These are phyloP conservation scores for Periophthalmodon schlosseri DNA, from an alignment of 2,113 vertebrate genomes.

Conservation along the genomic window DNA sequence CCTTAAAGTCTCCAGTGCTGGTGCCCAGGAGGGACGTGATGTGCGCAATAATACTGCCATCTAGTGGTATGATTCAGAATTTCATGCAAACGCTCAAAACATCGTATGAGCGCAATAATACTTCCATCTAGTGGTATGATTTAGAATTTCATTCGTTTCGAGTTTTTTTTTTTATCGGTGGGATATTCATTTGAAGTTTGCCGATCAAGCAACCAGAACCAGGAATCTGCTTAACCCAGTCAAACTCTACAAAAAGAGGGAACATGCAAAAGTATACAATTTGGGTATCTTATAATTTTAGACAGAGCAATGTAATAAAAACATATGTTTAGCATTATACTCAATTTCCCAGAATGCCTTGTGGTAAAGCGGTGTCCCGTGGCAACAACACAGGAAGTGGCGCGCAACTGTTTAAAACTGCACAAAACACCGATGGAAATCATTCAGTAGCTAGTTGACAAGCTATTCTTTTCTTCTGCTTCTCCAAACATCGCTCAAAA, in stretches of 20 bases:
- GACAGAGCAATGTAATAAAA: too few relatives aligned
- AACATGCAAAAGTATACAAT: too few relatives aligned
- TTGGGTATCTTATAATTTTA: too few relatives aligned
- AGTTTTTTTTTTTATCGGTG: too few relatives aligned
- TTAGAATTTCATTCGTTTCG: neutral
- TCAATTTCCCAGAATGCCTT: slow-evolving; percentile 62
- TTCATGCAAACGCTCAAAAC: neutral
- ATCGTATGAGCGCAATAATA: neutral
- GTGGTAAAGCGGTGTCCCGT: slow-evolving; percentile 41
- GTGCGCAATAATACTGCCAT: slow-evolving; percentile 26
- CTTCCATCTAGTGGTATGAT: slow-evolving; percentile 50
- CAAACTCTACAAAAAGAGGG: too few relatives aligned
- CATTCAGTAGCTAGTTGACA: neutral
- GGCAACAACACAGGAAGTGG: slow-evolving; percentile 63
- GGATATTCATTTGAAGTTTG: too few relatives aligned
- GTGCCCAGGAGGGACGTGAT: neutral
- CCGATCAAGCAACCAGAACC: too few relatives aligned
- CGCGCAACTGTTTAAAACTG: slow-evolving; percentile 58
- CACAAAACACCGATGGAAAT: slow-evolving; percentile 1
- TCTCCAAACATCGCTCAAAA: neutral
- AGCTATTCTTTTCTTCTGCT: neutral
- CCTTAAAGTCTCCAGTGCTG: neutral
- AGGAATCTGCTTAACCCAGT: too few relatives aligned
- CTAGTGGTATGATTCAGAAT: slow-evolving; percentile 37
- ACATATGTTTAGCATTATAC: neutral